phyloP scores from a whole-genome alignment of 2,113 vertebrate genomes.

The Lophius piscatorius region DNA sequence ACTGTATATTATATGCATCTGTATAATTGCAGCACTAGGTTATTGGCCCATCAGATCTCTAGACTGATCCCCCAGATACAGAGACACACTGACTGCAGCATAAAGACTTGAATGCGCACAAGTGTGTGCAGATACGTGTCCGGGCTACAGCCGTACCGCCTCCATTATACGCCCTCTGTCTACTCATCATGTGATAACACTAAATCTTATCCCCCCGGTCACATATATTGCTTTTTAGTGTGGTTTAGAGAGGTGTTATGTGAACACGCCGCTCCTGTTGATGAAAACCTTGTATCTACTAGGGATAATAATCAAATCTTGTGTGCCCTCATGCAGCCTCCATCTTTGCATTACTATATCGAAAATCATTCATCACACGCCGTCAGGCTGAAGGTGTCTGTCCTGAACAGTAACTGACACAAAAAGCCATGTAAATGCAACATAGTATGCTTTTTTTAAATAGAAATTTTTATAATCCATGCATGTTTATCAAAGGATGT shows the following conservation, averaged over 20 bases:
- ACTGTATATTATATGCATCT: not conserved
- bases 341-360: constrained; percentile 51
- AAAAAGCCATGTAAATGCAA: too few species aligned
- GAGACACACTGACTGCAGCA: not conserved
- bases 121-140: not conserved
- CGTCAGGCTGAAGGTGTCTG: constrained; percentile 30
- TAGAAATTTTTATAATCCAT: too few species aligned
- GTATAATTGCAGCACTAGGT: constrained; percentile 1
- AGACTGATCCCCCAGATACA: constrained; percentile 27
- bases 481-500: too few species aligned
- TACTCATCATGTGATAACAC: too few species aligned
- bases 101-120: not conserved
- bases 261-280: constrained; percentile 45
- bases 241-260: constrained; percentile 54
- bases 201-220: constrained; percentile 30
- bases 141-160: not conserved
- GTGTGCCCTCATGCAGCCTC: constrained; percentile 29
- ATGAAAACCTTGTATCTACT: constrained; percentile 57
- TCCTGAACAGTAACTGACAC: not conserved
- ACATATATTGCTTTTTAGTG: constrained; percentile 63
- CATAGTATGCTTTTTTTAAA: too few species aligned
- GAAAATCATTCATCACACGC: constrained; percentile 57
- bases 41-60: constrained; percentile 8
- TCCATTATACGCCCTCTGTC: constrained; percentile 26
- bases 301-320: constrained; percentile 59